phyloP scores from a whole-genome alignment of 2,888 invertebrate species.

The Apamea crenata region DNA sequence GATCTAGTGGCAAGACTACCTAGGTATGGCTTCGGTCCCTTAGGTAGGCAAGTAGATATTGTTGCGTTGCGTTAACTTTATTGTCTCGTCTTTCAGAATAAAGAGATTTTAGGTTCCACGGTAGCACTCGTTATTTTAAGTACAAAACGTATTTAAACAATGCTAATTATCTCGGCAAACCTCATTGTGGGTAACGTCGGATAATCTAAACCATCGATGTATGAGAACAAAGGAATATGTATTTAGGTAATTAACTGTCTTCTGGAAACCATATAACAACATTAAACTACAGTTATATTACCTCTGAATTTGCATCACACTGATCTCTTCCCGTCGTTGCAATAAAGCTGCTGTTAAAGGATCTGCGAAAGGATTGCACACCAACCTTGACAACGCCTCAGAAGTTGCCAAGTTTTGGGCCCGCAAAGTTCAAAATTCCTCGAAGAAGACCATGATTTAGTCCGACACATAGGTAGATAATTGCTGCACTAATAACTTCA shows the following conservation, averaged over 20 bases:
- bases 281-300: background rate
- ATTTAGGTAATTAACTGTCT: background rate
- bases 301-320: background rate
- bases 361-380: background rate
- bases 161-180: background rate
- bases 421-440: background rate
- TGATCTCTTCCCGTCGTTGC: background rate
- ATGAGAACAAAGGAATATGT: background rate
- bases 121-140: background rate
- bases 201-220: background rate
- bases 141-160: background rate
- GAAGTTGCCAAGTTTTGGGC: background rate
- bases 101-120: background rate
- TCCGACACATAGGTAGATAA: background rate
- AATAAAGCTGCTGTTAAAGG: background rate
- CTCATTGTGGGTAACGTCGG: background rate
- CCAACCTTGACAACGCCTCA: constrained; percentile 15
- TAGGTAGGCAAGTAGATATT: background rate
- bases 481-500: constrained; percentile 7
- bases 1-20: background rate
- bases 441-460: background rate
- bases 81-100: background rate
- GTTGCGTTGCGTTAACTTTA: background rate
- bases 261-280: background rate
- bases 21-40: constrained; percentile 3